Evolutionary conservation across 1,140 invertebrate species (phyloP), one percentile per base, ranked within the genome.

Genomic region (Gonatopus flavifemur): DNA sequence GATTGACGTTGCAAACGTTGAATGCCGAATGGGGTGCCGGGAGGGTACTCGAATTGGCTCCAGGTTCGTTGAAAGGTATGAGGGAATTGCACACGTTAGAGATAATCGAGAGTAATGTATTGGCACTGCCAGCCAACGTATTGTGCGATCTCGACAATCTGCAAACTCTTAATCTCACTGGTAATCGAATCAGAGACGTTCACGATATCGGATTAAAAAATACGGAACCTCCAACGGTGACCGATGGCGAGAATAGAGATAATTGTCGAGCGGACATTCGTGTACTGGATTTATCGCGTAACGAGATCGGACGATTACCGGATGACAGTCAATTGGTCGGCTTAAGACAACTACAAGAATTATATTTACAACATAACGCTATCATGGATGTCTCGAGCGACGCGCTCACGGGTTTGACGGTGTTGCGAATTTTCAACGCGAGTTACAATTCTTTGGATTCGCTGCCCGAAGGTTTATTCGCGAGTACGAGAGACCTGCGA

Each of bases 321-420:
- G 86, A 89, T 44, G 83, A 88, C 24, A 87, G 88, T 15, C 87
- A 87, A 32, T 78, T 92, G 43, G 79, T 86, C 1, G 81, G 85
- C 20, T 70, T 95, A 41, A 80, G 86, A 22, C 83, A 88, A 47
- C 74, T 96, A 19, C 86, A 91, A 62, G 83, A 88, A 52, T 73
- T 96, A 6, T 83, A 86, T 58, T 70, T 96, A 43, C 86, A 93
- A 69, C 84, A 91, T 64, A 96, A 96, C 69, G 85, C 87, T 52
- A 86, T 95, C 46, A 82, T 81, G n/a, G 86, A 91, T 60, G 83
- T 94, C 44, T 88, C 86, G 25, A 86, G 86, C 40, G 86, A 89
- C 64, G 84, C 89, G 10, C 81, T 94, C 42, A 81, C 84, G 21
- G 88, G 89, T 4, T 80, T 94, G 19, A 82, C 83, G 6, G 86